A percentile compares a stretch with the other conserved stretches of the same genome.
Conservation (phyloP, 2,888 invertebrate genomes). For the Aquatica leii region DNA sequence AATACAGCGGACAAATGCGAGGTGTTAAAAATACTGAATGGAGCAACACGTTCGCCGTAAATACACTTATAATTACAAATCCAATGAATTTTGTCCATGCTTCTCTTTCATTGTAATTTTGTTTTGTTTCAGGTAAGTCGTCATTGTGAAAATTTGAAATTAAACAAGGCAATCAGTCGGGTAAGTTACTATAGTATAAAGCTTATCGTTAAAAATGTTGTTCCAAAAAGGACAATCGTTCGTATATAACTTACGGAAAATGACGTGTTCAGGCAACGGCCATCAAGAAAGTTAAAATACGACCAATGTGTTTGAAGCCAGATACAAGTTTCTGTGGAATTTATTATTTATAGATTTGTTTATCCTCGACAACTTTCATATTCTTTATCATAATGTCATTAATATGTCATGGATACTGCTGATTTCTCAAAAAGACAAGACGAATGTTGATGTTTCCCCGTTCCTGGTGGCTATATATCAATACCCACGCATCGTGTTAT, state of each 20-base stretch:
- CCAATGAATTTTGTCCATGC: too few species aligned
- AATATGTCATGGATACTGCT: conserved; percentile 58
- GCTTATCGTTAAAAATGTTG: conserved; percentile 27
- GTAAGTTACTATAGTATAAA: conserved; percentile 19
- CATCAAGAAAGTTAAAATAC: conserved; percentile 55
- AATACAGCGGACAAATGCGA: too few species aligned
- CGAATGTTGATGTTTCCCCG: conserved; percentile 59
- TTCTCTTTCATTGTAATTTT: conserved; percentile 7
- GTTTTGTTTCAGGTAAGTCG: conserved; percentile 30
- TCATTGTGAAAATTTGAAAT: background rate
- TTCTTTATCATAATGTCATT: conserved; percentile 59
- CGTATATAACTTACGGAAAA: conserved; percentile 44
- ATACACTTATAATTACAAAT: too few species aligned
- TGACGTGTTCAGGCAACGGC: conserved; percentile 55
- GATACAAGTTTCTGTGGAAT: conserved; percentile 51
- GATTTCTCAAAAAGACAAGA: conserved; percentile 58
- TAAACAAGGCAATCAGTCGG: conserved; percentile 2
- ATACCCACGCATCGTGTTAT: conserved; percentile 52
- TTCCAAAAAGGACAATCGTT: conserved; percentile 36
- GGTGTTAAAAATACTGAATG: too few species aligned
- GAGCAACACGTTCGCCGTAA: too few species aligned
- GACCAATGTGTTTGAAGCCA: conserved; percentile 51
- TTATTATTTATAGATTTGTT: conserved; percentile 60
- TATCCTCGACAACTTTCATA: conserved; percentile 59
- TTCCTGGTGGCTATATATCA: conserved; percentile 57